Evolutionary conservation across 2,113 vertebrate species (phyloP).

Genomic region (Amphiprion percula): DNA sequence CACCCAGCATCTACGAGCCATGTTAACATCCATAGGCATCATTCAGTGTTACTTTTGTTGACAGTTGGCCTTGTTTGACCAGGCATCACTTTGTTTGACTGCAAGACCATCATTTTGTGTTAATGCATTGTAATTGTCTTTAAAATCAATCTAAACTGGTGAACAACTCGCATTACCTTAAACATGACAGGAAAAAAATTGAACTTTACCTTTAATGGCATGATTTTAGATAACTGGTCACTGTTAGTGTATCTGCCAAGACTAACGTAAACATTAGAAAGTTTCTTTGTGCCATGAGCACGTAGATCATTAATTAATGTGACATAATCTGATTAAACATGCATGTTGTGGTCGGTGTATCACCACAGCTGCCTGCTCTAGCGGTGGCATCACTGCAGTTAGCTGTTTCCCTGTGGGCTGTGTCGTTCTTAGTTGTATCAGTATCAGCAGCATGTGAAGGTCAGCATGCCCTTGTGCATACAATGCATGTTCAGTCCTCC

Average conservation of each 20-base stretch:
- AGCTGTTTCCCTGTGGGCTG: conserved; percentile 33
- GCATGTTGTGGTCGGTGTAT: conserved; percentile 8
- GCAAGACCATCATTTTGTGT: not conserved
- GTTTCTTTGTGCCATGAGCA: not conserved
- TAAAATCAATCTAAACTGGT: not conserved
- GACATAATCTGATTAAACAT: not conserved
- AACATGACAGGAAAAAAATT: not conserved
- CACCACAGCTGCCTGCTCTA: not conserved
- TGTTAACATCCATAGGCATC: not conserved
- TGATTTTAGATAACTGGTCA: not conserved
- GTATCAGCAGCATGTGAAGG: conserved; percentile 77
- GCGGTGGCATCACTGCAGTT: conserved; percentile 59
- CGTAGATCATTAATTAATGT: not conserved
- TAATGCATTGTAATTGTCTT: not conserved
- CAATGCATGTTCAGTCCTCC: conserved; percentile 70
- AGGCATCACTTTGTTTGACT: not conserved
- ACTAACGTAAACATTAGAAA: not conserved
- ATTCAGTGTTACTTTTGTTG: too few species aligned
- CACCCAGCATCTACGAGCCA: too few species aligned
- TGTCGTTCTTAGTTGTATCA: conserved; percentile 54
- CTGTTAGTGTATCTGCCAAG: not conserved
- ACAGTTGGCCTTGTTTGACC: too few species aligned
- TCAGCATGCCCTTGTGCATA: conserved; percentile 83
- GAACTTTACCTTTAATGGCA: accelerated
- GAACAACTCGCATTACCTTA: not conserved